Percentiles rank a stretch among this genome's conserved stretches.
Evolutionary conservation across 2,113 vertebrate species (phyloP).

Genomic region (Morone saxatilis): DNA sequence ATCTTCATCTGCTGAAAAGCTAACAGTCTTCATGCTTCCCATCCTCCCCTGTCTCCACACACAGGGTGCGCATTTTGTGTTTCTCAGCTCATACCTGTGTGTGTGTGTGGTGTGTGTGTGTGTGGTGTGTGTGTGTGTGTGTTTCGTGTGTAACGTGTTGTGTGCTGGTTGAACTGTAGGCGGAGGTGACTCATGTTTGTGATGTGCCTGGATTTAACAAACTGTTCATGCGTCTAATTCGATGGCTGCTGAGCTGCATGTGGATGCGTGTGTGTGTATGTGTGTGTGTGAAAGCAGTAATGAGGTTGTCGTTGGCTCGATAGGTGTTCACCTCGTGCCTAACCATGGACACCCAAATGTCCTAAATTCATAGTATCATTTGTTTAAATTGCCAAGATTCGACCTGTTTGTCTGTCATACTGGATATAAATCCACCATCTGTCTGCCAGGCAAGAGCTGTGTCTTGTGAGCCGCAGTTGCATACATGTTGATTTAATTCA

Average conservation of each 20-base stretch:
- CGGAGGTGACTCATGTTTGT: conserved; percentile 73
- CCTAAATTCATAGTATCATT: conserved; percentile 23
- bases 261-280: conserved; percentile 34
- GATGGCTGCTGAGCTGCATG: conserved; percentile 51
- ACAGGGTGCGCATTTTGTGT: conserved; percentile 81
- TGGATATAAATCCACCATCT: conserved; percentile 24
- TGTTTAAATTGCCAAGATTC: not conserved
- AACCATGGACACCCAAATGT: conserved; percentile 40
- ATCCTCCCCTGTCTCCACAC: conserved; percentile 62
- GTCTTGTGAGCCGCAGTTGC: conserved; percentile 43
- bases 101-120: conserved; percentile 23
- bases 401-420: not conserved
- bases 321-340: conserved; percentile 57
- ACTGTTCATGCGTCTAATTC: conserved; percentile 72
- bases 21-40: conserved; percentile 28
- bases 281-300: conserved; percentile 30
- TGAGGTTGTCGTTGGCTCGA: conserved; percentile 39
- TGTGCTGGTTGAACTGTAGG: conserved; percentile 59
- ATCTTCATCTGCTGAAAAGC: conserved; percentile 20
- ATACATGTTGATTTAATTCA: conserved; percentile 25
- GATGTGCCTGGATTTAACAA: conserved; percentile 73
- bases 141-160: conserved; percentile 17
- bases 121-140: conserved; percentile 16
- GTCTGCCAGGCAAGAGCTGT: conserved; percentile 29
- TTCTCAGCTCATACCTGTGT: conserved; percentile 48